Conservation (phyloP, 2,113 vertebrate genomes). For the Lipotes vexillifer region DNA sequence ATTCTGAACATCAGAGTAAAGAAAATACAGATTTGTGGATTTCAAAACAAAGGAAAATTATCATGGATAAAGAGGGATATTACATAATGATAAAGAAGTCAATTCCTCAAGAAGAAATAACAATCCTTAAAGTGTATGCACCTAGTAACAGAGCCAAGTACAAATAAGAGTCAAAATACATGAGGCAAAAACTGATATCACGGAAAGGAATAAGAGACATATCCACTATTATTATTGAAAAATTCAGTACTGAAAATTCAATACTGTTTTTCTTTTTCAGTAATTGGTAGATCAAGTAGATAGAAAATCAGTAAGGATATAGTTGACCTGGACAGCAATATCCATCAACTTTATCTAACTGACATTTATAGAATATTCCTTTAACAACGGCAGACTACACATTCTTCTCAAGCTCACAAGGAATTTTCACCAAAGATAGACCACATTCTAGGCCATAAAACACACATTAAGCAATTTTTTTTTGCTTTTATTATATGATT, state of each 20-base stretch:
- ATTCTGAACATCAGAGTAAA: background rate
- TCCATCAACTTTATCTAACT: background rate
- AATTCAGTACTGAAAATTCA: background rate
- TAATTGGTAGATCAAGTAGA: background rate
- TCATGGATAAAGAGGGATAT: background rate
- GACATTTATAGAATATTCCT: background rate
- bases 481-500: background rate
- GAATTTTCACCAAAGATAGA: background rate
- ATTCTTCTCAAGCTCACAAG: background rate
- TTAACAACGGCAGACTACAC: background rate
- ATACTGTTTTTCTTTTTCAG: background rate
- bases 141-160: background rate
- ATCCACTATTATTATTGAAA: background rate
- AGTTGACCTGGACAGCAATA: background rate
- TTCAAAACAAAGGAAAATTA: background rate
- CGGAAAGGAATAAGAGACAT: background rate
- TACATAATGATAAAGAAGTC: background rate
- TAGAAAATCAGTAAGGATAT: background rate
- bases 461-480: background rate
- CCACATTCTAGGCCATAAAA: background rate
- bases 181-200: background rate
- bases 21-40: background rate
- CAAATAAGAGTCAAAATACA: background rate
- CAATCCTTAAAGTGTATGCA: background rate
- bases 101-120: background rate